These are phyloP conservation scores for Ladona fulva DNA, from an alignment of 1,140 invertebrate genomes.

Conservation along the genomic window DNA sequence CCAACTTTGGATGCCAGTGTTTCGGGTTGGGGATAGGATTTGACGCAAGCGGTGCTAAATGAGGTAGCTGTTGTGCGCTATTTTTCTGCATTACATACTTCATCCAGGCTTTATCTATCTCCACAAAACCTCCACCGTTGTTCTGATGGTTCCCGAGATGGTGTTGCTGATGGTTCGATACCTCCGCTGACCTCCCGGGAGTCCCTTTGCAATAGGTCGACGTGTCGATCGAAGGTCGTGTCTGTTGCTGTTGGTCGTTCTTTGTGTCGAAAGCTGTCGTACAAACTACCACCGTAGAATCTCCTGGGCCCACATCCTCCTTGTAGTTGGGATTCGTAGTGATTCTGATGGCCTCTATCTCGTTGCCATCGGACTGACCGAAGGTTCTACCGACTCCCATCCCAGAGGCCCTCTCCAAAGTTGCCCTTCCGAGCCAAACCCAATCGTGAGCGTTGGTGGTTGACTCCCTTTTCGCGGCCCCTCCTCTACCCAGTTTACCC, in stretches of 20 bases:
- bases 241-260: slow-evolving; percentile 4
- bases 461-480: slow-evolving; percentile 49
- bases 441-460: slow-evolving; percentile 92
- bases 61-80: background rate
- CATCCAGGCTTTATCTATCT: slow-evolving; percentile 1
- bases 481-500: slow-evolving; percentile 28
- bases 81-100: background rate
- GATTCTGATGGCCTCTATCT: slow-evolving; percentile 53
- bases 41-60: background rate
- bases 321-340: slow-evolving; percentile 54
- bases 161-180: background rate
- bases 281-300: background rate
- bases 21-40: background rate
- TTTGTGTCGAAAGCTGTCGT: background rate
- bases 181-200: background rate
- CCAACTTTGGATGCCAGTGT: background rate
- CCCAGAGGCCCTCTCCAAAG: slow-evolving; percentile 65
- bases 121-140: background rate
- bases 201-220: background rate
- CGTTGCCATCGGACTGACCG: slow-evolving; percentile 31
- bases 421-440: slow-evolving; percentile 93
- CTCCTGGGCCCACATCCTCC: background rate
- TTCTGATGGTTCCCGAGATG: background rate
- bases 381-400: background rate
- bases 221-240: slow-evolving; percentile 6